Evolutionary conservation across 2,113 vertebrate genomes (phyloP), one percentile per base, ranked within the genome.

Genomic region (Chlorodrepanis virens): DNA sequence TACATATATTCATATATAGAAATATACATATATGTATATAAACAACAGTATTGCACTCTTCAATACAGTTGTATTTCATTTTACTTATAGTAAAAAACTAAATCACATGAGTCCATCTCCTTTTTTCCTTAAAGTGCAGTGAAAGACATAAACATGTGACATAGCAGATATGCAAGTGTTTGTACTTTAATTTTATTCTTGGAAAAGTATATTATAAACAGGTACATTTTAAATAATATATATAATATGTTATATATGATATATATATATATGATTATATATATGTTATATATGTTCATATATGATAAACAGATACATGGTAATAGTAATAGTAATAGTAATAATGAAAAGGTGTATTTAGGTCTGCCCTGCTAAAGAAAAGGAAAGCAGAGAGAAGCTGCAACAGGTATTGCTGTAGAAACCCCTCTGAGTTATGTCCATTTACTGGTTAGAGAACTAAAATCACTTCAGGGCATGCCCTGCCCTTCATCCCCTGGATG

Each of bases 391-490:
- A 31, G 6, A 28, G 40, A 80, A 44, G 23, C 12, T 50, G 12
- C 12, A 77, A 61, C 14, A 61, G 18, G 12, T 13, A 39, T n/a
- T 77, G 45, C 31, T 80, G 52, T 28, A 88, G 47, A 53, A 76
- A 35, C 8, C 8, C 24, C 7, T 6, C 28, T 40, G 33, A 63
- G 4, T 63, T 64, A 69, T 0, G 0, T 42, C 54, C 12, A 25
- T 65, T 74, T 37, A 39, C 7, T 22, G 23, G 12, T 53, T 39
- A 70, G 64, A 76, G 72, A 83, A 67, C 6, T 37, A 18, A 29
- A 87, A 57, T 29, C 31, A 20, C 13, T 61, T 13, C 17, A 70
- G 49, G 57, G 19, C 22, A 56, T 33, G 29, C 4, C 33, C 45
- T 83, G 50, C 31, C 17, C 37, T 88, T 82, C 23, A 37, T 33